Conservation (phyloP, 1,140 invertebrate species). For the Helicoverpa zea region DNA sequence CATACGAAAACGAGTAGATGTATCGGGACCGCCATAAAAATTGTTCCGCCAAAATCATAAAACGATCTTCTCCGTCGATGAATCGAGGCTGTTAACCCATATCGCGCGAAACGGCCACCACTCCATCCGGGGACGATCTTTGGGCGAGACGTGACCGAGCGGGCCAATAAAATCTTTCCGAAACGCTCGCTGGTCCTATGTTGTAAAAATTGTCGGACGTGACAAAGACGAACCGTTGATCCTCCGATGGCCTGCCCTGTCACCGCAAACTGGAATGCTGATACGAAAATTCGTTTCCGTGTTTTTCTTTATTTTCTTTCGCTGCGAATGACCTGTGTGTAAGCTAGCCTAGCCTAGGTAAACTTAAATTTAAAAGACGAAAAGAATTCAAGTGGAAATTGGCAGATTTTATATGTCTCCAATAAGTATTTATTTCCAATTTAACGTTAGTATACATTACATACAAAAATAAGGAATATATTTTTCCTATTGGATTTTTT, state of each 20-base stretch:
- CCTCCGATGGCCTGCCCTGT: slow-evolving; percentile 36
- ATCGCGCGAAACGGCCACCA: slow-evolving; percentile 70
- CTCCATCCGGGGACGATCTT: slow-evolving; percentile 66
- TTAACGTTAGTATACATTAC: not conserved
- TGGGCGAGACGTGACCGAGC: slow-evolving; percentile 69
- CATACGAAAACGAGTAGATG: slow-evolving; percentile 43
- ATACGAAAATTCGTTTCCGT: slow-evolving; percentile 37
- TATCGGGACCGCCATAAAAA: slow-evolving; percentile 67
- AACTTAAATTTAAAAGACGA: slow-evolving; percentile 1
- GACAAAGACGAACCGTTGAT: slow-evolving; percentile 53
- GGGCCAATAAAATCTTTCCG: slow-evolving; percentile 69
- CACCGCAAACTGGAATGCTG: slow-evolving; percentile 38
- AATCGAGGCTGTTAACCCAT: slow-evolving; percentile 74
- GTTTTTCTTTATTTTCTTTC: slow-evolving; percentile 22
- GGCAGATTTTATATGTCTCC: not conserved
- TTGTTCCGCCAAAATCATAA: slow-evolving; percentile 70
- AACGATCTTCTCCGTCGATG: slow-evolving; percentile 71
- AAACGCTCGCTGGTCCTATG: slow-evolving; percentile 53
- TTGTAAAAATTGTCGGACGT: slow-evolving; percentile 69
- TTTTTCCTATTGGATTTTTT: slow-evolving; percentile 31
- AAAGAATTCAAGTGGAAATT: not conserved
- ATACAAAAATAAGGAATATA: slow-evolving; percentile 28
- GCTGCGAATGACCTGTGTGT: not conserved
- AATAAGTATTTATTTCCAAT: not conserved
- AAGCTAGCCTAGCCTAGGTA: not conserved